phyloP scores from a whole-genome alignment of 2,113 vertebrate genomes.

The Leucopsar rothschildi region DNA sequence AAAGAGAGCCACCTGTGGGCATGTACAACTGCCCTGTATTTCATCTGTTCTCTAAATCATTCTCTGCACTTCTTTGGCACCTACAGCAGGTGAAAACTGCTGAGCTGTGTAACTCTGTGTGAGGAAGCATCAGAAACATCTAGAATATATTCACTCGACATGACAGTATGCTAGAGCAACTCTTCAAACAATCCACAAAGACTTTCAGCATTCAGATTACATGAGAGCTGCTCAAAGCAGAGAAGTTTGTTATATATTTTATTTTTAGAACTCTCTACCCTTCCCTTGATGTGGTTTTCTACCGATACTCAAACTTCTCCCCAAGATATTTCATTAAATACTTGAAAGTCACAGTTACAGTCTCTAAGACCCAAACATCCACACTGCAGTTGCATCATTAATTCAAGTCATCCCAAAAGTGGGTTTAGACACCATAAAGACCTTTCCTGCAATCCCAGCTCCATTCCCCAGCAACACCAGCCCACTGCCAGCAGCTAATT shows the following conservation, averaged over 20 bases:
- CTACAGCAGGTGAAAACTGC: background rate
- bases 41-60: background rate
- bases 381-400: background rate
- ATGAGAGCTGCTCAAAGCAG: background rate
- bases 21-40: accelerated
- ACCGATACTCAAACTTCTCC: background rate
- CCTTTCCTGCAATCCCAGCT: background rate
- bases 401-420: background rate
- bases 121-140: background rate
- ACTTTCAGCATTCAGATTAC: background rate
- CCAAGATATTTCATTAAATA: background rate
- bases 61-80: background rate
- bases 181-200: background rate
- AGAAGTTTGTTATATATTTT: background rate
- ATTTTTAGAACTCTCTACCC: background rate
- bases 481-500: background rate
- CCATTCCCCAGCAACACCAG: background rate
- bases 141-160: background rate
- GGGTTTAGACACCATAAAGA: background rate
- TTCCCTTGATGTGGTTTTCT: background rate
- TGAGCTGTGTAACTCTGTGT: background rate
- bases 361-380: background rate
- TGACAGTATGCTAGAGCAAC: background rate
- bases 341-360: background rate
- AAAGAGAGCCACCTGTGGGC: background rate